These are phyloP conservation scores for Euplagia quadripunctaria DNA, from an alignment of 2,888 invertebrate genomes.

Conservation along the genomic window DNA sequence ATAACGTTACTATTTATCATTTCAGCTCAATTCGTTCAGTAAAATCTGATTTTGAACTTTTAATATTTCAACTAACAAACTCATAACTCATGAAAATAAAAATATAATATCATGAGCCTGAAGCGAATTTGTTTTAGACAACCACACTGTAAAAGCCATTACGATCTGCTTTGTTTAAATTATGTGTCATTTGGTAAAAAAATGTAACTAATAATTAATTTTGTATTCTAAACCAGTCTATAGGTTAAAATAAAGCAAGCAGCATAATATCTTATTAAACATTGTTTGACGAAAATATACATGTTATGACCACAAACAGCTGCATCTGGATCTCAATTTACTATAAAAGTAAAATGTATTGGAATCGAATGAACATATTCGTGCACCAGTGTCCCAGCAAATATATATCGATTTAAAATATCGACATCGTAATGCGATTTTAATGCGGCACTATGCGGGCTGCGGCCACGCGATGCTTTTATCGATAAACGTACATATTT, in stretches of 20 bases:
- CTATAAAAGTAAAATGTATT: constrained; percentile 51
- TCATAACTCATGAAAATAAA: neutral
- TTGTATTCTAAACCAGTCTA: too few relatives aligned
- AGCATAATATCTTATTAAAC: neutral
- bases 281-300: constrained; percentile 28
- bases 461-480: constrained; percentile 52
- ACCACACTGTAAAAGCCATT: neutral
- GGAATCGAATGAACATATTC: constrained; percentile 50
- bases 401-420: constrained; percentile 59
- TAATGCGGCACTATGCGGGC: constrained; percentile 66
- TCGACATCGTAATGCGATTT: constrained; percentile 68
- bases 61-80: neutral
- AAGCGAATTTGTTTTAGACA: neutral
- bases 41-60: neutral
- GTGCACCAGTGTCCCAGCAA: constrained; percentile 49
- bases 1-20: too few relatives aligned
- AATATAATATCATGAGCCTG: neutral
- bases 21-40: neutral
- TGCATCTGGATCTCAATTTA: constrained; percentile 45
- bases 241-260: neutral
- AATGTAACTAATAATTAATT: too few relatives aligned
- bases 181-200: neutral
- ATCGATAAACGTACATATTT: constrained; percentile 36
- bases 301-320: constrained; percentile 39
- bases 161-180: neutral